Base-by-base conservation (phyloP, 2,113 vertebrate species). In the Carassius carassius region DNA sequence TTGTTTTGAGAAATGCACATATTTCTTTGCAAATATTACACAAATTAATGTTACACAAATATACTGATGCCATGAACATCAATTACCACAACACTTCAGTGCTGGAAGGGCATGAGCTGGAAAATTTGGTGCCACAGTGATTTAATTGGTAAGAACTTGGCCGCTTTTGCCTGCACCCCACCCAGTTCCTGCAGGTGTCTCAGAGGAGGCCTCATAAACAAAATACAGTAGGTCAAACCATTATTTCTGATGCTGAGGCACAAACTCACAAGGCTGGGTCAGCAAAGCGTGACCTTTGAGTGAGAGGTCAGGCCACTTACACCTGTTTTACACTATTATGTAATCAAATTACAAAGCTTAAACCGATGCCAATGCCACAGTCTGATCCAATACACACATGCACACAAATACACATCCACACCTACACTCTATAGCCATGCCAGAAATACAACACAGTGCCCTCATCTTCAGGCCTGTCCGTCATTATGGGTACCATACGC, bases 101-200 rank as follows among this genome's bases (percentile, higher is more conserved):
- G 76, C 70, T 41, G 75, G 67, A 87, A 85, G 84, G 81, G 56
- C 86, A 80, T 76, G 84, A 11, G 16, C 74, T 89, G 83, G 83
- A 89, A 89, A 87, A 85, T 70, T 58, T 78, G 87, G 88, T 90
- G 89, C 90, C 89, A 37, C 49, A 49, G 75, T 85, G 83, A 83
- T 84, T 89, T 85, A 87, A 87, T 78, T 85, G 84, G 88, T 75
- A 85, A 83, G 78, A 49, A 83, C 76, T 81, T 83, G 83, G 75
- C 54, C 25, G 81, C 41, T 78, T 75, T 85, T 44, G 16, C 44
- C 17, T 32, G 29, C 49, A 85, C 73, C 80, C 65, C 65, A 74
- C 72, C 70, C 76, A 83, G 70, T 79, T 85, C 41, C 78, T 87
- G 81, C 88, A 87, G 76, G 86, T 89, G 88, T 89, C 86, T 87